Evolutionary conservation across 2,113 vertebrate species (phyloP).

Genomic region (Ivindomyrus marchei): DNA sequence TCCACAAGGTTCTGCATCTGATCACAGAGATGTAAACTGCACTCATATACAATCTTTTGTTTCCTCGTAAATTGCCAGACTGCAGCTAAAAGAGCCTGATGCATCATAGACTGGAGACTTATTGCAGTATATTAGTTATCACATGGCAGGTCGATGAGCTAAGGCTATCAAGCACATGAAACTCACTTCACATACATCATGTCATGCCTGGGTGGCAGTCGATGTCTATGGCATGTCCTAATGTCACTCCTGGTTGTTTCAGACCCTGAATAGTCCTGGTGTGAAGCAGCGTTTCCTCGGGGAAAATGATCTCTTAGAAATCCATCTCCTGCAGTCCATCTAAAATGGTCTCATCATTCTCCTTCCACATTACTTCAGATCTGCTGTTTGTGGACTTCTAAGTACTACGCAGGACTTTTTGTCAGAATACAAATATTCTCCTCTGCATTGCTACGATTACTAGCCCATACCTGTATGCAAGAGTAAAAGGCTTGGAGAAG

Average conservation of each 20-base stretch:
- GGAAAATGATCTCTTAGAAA: neutral
- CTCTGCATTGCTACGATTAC: neutral
- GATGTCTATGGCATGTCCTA: neutral
- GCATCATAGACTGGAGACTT: neutral
- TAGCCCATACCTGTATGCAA: neutral
- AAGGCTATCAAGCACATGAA: neutral
- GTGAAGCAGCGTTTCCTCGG: neutral
- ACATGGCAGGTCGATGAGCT: neutral
- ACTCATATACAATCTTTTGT: neutral
- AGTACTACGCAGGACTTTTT: neutral
- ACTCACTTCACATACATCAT: neutral
- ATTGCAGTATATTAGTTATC: neutral
- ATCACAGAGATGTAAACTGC: neutral
- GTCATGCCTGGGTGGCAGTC: neutral
- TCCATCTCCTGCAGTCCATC: neutral
- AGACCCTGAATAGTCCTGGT: neutral
- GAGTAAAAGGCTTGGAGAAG: neutral
- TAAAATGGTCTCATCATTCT: neutral
- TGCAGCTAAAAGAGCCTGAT: neutral
- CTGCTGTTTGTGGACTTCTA: neutral
- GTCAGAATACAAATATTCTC: neutral
- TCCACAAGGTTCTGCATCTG: neutral
- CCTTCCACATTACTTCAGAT: neutral
- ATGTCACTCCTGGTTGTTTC: neutral
- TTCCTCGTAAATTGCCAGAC: neutral